Base-by-base conservation (phyloP, 1,140 invertebrate species). In the Pectinophora gossypiella region DNA sequence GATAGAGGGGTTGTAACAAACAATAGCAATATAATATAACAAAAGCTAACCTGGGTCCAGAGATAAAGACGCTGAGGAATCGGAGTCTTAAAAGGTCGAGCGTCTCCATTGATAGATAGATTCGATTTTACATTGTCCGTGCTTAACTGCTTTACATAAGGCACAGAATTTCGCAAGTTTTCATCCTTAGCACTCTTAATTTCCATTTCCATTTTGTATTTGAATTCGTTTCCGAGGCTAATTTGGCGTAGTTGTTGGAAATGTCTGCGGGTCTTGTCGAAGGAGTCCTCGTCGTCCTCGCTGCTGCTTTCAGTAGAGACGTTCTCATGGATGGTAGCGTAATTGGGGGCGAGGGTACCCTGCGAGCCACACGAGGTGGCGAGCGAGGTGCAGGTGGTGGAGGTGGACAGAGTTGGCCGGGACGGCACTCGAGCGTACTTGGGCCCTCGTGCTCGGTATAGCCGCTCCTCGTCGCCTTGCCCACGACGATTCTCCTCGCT, bases 161-260 rank as follows among this genome's bases (percentile, higher is more conserved):
- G 90, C 64, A 90, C 84, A 10, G 88, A 85, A 54, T 88, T 89
- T 20, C 89, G 81, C 13, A 91, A 61, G 66, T 90, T 91, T 62
- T 90, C 90, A 32, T 89, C 88, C 50, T 90, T 89, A 2, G 73
- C 80, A 51, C 85, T 90, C 68, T 89, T 90, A n/a, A 89, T 89
- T 67, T 91, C 89, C 90, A 91, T 90, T 71, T 91, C 90, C 85
- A 90, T 87, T 61, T 88, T 88, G 72, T 87, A 88, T 62, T 89
- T 89, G 51, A 80, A 85, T 51, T 85, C 79, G 77, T 86, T 86
- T 19, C 83, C 83, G 51, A 88, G 68, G 63, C 86, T 88, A 55
- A 87, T 88, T 58, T 88, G 83, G 7, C 84, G 74, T 43, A 87
- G 58, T 48, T 88, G 83, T 67, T 88, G 86, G 56, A 88, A 88